Percentiles rank a stretch among this genome's conserved stretches.
phyloP scores from a whole-genome alignment of 2,113 vertebrate genomes.

The Leucosticte australis region DNA sequence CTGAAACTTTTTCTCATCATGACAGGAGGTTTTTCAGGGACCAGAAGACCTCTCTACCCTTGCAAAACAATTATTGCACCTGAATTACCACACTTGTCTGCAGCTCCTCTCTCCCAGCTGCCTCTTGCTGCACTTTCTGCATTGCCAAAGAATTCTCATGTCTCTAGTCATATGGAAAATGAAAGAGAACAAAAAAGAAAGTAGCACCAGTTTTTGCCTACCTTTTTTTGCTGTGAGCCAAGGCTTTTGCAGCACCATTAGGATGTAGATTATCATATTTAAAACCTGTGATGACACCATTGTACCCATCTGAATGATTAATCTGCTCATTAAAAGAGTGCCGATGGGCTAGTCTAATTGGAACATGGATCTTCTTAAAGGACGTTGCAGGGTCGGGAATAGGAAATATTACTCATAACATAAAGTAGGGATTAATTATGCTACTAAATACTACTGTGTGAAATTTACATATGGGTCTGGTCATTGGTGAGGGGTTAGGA shows the following conservation, averaged over 20 bases:
- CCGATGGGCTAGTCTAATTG: conserved; percentile 89
- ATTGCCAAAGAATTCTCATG: conserved; percentile 51
- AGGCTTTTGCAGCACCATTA: conserved; percentile 81
- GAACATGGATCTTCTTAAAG: conserved; percentile 90
- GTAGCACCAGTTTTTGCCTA: conserved; percentile 73
- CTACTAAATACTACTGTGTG: conserved; percentile 86
- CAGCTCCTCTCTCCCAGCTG: conserved; percentile 4
- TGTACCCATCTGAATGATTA: conserved; percentile 88
- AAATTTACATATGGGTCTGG: conserved; percentile 85
- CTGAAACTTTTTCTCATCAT: not conserved
- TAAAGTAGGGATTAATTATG: conserved; percentile 88
- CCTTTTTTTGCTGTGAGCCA: conserved; percentile 78
- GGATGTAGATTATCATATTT: conserved; percentile 87
- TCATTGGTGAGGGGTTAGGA: conserved; percentile 79
- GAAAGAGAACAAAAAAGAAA: conserved; percentile 68
- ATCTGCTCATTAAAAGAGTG: conserved; percentile 90
- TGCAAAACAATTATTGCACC: conserved; percentile 44
- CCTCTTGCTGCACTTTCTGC: conserved; percentile 43
- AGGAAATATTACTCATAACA: conserved; percentile 87
- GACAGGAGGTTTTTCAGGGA: conserved; percentile 15
- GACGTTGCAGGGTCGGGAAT: conserved; percentile 85
- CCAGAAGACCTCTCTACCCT: not conserved
- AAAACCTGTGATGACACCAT: conserved; percentile 86
- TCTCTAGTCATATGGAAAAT: conserved; percentile 46
- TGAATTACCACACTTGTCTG: conserved; percentile 34